Evolutionary conservation across 2,113 vertebrate species (phyloP), one percentile per base, ranked within the genome.

Genomic region (Apodemus sylvaticus): DNA sequence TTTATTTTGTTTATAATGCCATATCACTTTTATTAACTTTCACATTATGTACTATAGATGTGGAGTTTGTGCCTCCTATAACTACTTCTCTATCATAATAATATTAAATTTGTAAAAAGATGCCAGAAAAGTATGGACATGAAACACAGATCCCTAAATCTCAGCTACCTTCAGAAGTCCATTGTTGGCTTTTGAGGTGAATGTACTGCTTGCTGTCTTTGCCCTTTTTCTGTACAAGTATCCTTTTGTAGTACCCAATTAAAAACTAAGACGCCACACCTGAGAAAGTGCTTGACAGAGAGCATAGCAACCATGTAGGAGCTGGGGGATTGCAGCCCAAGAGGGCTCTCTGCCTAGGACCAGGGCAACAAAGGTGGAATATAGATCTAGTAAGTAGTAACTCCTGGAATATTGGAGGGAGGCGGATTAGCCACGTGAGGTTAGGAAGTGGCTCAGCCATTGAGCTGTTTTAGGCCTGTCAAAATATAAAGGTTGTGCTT

Each of bases 91-190:
- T 24, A 36, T 90, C 85, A 48, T 66, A 79, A 39, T 17, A 62
- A 11, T 77, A 71, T 78, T 62, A 66, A 64, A 13, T 77, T 16
- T 92, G 29, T 51, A 48, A n/a, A 88, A 91, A 34, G 60, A 96
- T 70, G 24, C 62, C 55, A 79, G 62, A 88, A 93, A 87, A 62
- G 12, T 83, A 29, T 82, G 92, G 81, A 91, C 71, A 91, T 11
- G 64, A 90, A 73, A 73, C 17, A 92, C 14, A 81, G 31, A 36
- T 2, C 34, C 88, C 48, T 4, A 4, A 60, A 1, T 70, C 60
- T 53, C 55, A 31, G 9, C 36, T 20, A n/a, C 42, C 77, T 31
- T 83, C 42, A 62, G 39, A 66, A 87, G 20, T 60, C 36, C 8
- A n/a, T 68, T 10, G 11, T 76, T 87, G 51, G 74, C 45, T 36